Conservation (phyloP, 2,888 invertebrate genomes). For the Orchestes rusci region DNA sequence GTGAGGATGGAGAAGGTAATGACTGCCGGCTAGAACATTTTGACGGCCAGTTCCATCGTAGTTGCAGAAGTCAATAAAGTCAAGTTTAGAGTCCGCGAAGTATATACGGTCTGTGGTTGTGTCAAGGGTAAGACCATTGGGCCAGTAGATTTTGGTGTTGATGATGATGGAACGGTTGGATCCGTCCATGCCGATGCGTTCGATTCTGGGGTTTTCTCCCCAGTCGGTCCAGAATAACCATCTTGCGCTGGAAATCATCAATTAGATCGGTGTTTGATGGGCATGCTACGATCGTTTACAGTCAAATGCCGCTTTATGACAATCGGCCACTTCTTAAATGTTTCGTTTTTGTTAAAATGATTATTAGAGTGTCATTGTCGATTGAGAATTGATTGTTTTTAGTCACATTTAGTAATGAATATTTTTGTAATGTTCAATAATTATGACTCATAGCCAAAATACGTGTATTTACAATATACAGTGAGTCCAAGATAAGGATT, state of each 20-base stretch:
- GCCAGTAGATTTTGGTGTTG: constrained; percentile 95
- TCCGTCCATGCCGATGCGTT: constrained; percentile 95
- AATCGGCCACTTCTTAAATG: no score
- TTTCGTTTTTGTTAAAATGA: no score
- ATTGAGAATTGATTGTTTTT: no score
- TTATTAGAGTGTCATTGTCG: no score
- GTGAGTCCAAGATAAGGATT: no score
- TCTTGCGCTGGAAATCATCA: constrained; percentile 52
- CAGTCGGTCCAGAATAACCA: constrained; percentile 99
- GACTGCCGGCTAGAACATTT: constrained; percentile 80
- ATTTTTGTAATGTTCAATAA: no score
- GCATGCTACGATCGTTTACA: no score
- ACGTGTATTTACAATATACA: no score
- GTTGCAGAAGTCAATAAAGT: constrained; percentile 95
- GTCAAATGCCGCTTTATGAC: no score
- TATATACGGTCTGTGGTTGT: constrained; percentile 89
- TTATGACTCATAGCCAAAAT: no score
- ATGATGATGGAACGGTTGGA: constrained; percentile 77
- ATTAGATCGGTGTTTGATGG: no score
- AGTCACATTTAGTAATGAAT: no score
- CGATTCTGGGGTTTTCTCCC: constrained; percentile 95
- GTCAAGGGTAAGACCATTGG: constrained; percentile 94
- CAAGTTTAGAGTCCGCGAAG: constrained; percentile 95
- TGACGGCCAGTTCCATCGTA: constrained; percentile 90
- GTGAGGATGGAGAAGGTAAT: constrained; percentile 93